Evolutionary conservation across 2,888 invertebrate genomes (phyloP).

Genomic region (Philereme transversata): DNA sequence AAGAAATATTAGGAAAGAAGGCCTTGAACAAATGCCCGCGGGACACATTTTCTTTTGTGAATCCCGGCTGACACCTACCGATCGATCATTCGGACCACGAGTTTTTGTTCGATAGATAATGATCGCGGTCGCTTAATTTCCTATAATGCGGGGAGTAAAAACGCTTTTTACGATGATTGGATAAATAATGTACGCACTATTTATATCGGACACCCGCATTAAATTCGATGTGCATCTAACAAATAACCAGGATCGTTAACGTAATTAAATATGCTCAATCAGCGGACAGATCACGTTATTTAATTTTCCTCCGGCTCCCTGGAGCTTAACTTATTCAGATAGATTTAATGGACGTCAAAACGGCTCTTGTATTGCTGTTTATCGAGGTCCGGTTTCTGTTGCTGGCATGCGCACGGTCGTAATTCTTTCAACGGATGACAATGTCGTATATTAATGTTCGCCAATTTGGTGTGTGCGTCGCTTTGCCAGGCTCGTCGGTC

Average conservation of each 20-base stretch:
- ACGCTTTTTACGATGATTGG: slow-evolving; percentile 41
- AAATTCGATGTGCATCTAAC: slow-evolving; percentile 34
- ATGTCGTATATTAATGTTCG: slow-evolving; percentile 46
- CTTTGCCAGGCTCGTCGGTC: slow-evolving; percentile 39
- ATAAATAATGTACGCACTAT: slow-evolving; percentile 41
- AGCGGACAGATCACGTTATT: slow-evolving; percentile 27
- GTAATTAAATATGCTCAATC: slow-evolving; percentile 39
- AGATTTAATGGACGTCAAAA: slow-evolving; percentile 34
- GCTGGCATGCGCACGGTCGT: slow-evolving; percentile 40
- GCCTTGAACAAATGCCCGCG: slow-evolving; percentile 33
- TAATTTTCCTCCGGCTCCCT: slow-evolving; percentile 32
- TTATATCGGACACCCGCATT: slow-evolving; percentile 40
- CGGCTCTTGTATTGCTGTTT: slow-evolving; percentile 27
- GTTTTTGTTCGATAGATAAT: slow-evolving; percentile 55
- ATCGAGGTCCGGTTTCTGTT: slow-evolving; percentile 33
- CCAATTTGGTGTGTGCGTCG: slow-evolving; percentile 45
- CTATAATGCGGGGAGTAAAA: slow-evolving; percentile 45
- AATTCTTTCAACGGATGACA: slow-evolving; percentile 49
- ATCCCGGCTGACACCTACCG: slow-evolving; percentile 42
- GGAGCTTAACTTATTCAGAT: slow-evolving; percentile 33
- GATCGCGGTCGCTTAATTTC: slow-evolving; percentile 51
- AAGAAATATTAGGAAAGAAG: slow-evolving; percentile 33
- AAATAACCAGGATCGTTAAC: slow-evolving; percentile 29
- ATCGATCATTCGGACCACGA: slow-evolving; percentile 49
- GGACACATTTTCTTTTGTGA: slow-evolving; percentile 19